phyloP scores from a whole-genome alignment of 2,888 invertebrate species.

The Ferdinandea cuprea region DNA sequence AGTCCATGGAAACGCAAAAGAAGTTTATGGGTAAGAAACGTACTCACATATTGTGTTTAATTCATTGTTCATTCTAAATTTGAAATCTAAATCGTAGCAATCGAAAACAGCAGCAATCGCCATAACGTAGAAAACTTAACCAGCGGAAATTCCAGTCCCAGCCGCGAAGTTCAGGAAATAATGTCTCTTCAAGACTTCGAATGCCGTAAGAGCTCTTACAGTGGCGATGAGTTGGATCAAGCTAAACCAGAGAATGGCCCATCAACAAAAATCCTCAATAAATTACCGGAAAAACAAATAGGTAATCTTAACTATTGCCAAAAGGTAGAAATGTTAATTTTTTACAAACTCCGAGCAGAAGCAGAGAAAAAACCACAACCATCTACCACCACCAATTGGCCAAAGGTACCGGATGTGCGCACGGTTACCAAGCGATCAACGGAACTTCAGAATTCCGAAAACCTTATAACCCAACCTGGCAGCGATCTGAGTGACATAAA shows the following conservation, averaged over 20 bases:
- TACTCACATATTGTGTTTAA: no score
- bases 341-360: slow-evolving; percentile 63
- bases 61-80: not conserved
- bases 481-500: slow-evolving; percentile 77
- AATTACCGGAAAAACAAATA: slow-evolving; percentile 50
- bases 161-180: slow-evolving; percentile 94
- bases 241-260: slow-evolving; percentile 60
- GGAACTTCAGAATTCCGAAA: slow-evolving; percentile 81
- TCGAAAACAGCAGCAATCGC: slow-evolving; percentile 59
- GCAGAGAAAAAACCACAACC: slow-evolving; percentile 64
- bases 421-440: slow-evolving; percentile 80
- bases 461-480: slow-evolving; percentile 80
- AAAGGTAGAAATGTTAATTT: slow-evolving; percentile 69
- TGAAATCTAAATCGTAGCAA: slow-evolving; percentile 32
- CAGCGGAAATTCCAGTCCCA: slow-evolving; percentile 94
- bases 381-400: slow-evolving; percentile 76
- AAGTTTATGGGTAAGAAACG: slow-evolving; percentile 78
- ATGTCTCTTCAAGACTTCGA: slow-evolving; percentile 87
- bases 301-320: slow-evolving; percentile 36
- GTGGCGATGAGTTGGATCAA: slow-evolving; percentile 77
- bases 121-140: slow-evolving; percentile 82
- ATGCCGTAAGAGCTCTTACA: slow-evolving; percentile 75
- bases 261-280: slow-evolving; percentile 42
- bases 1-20: slow-evolving; percentile 80
- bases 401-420: slow-evolving; percentile 79